Conservation (phyloP, 2,113 vertebrate species). For the Psophia crepitans region DNA sequence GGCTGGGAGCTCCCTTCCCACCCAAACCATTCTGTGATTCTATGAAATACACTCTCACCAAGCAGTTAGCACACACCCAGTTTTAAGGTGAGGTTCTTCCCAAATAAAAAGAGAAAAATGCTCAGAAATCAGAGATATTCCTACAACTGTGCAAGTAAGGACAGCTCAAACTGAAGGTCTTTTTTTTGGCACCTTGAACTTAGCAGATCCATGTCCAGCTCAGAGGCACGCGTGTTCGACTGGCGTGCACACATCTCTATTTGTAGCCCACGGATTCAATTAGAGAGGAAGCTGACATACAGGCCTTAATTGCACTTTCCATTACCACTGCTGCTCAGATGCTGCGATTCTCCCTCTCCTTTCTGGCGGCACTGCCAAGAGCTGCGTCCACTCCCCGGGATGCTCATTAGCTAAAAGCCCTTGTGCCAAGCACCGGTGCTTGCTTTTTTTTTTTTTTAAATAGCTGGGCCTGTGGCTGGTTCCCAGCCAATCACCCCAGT, state of each 20-base stretch:
- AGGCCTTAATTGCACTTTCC: background rate
- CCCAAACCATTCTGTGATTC: too few relatives aligned
- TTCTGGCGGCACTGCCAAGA: background rate
- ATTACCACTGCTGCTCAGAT: background rate
- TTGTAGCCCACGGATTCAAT: background rate
- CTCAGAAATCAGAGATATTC: background rate
- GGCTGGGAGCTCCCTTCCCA: too few relatives aligned
- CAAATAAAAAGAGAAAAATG: too few relatives aligned
- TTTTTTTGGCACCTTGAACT: background rate
- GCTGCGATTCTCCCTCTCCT: background rate
- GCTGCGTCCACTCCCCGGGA: background rate
- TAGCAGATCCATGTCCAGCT: rapidly evolving
- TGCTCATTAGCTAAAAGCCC: background rate
- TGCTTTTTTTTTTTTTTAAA: background rate
- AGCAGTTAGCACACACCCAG: background rate
- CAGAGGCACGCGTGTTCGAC: background rate
- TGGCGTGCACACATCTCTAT: background rate
- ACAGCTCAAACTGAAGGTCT: background rate
- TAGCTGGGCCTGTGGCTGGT: background rate
- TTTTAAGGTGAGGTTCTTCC: background rate
- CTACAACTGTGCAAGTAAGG: background rate
- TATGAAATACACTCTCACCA: background rate
- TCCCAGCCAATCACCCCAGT: background rate
- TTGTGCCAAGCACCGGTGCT: background rate
- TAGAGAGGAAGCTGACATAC: background rate